These are phyloP conservation scores for Felis chaus DNA, from an alignment of 2,113 vertebrate genomes.

Conservation along the genomic window DNA sequence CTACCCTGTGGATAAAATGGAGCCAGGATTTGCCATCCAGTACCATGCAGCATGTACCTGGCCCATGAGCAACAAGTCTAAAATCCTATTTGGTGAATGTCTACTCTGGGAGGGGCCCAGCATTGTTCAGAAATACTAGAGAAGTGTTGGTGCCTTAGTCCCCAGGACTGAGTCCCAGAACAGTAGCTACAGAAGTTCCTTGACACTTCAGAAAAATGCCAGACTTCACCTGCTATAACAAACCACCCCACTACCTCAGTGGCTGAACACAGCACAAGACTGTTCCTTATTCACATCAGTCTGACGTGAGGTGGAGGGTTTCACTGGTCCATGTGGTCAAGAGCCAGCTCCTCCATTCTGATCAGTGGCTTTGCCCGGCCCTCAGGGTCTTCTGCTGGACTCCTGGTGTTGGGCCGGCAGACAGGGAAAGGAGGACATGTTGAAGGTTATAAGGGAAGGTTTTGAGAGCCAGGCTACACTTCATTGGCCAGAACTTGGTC, in stretches of 20 bases:
- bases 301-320: background rate
- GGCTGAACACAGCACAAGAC: background rate
- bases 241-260: background rate
- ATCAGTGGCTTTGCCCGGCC: background rate
- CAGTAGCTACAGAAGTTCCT: background rate
- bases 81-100: background rate
- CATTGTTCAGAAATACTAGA: background rate
- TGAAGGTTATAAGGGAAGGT: background rate
- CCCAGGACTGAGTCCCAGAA: background rate
- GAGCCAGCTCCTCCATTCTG: background rate
- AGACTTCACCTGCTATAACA: background rate
- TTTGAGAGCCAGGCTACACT: background rate
- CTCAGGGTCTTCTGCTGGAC: background rate
- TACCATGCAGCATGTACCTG: no score
- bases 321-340: fast-evolving
- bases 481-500: background rate
- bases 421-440: background rate
- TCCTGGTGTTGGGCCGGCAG: background rate
- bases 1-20: background rate
- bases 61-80: background rate
- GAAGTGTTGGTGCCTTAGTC: background rate
- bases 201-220: background rate
- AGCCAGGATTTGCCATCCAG: background rate
- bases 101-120: background rate
- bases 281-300: background rate